A percentile compares a stretch with the other conserved stretches of the same genome.
Evolutionary conservation across 2,797 vertebrate genomes (phyloP).

Genomic region (Sebastes hopkinsi): DNA sequence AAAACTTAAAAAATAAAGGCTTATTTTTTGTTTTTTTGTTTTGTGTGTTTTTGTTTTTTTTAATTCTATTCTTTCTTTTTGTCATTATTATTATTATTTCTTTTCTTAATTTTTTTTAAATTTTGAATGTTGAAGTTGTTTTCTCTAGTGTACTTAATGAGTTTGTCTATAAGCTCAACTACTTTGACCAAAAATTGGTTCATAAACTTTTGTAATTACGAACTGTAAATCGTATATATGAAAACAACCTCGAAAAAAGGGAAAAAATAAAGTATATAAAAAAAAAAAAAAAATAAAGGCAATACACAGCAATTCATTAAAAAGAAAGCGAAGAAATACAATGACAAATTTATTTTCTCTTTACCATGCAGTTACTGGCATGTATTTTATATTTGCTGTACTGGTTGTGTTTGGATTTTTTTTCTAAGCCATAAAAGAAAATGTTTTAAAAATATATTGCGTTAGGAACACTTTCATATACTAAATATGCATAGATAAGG

Average conservation of each 20-base stretch:
- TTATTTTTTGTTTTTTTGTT: too few relatives aligned
- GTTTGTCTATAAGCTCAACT: too few relatives aligned
- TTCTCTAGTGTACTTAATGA: too few relatives aligned
- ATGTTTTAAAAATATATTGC: neutral
- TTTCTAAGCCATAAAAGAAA: neutral
- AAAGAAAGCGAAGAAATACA: neutral
- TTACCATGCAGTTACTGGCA: neutral
- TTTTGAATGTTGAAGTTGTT: too few relatives aligned
- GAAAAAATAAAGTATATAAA: too few relatives aligned
- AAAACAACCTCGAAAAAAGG: too few relatives aligned
- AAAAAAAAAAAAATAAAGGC: neutral
- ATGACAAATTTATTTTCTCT: neutral
- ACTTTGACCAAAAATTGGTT: too few relatives aligned
- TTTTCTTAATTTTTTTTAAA: too few relatives aligned
- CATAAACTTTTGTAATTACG: too few relatives aligned
- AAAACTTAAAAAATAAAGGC: neutral
- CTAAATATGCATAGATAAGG: neutral
- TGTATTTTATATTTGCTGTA: neutral
- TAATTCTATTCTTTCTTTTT: too few relatives aligned
- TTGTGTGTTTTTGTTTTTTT: too few relatives aligned
- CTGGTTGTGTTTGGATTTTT: neutral
- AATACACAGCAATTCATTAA: neutral
- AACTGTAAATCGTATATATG: accelerated
- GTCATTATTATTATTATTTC: too few relatives aligned
- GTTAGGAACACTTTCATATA: neutral